Evolutionary conservation across 2,888 invertebrate species (phyloP).

Genomic region (Drosophila quasianomalipes): DNA sequence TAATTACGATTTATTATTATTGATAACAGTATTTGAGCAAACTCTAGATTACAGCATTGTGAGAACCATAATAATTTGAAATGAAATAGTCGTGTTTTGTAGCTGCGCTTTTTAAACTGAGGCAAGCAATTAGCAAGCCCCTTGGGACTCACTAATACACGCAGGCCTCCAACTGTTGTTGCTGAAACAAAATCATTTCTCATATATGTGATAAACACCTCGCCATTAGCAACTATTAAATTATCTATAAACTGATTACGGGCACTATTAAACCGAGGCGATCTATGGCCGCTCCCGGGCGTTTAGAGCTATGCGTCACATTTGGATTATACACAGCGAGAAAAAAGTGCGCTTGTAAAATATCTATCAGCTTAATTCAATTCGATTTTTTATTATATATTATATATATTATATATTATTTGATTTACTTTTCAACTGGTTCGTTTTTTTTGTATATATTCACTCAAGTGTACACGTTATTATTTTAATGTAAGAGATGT

Average conservation of each 20-base stretch:
- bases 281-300: conserved; percentile 22
- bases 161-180: conserved; percentile 5
- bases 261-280: conserved; percentile 52
- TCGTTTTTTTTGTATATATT: background rate
- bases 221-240: conserved; percentile 71
- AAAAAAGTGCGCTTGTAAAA: conserved; percentile 1
- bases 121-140: conserved; percentile 15
- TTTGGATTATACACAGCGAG: conserved; percentile 29
- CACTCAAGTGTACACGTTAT: background rate
- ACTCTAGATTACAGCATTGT: conserved; percentile 23
- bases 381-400: background rate
- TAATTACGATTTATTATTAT: conserved; percentile 26
- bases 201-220: conserved; percentile 51
- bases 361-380: background rate
- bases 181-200: conserved; percentile 28
- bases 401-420: background rate
- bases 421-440: background rate
- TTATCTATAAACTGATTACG: conserved; percentile 76
- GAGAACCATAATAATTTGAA: conserved; percentile 1
- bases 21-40: conserved; percentile 19
- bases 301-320: conserved; percentile 48
- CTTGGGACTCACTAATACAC: conserved; percentile 6
- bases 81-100: background rate
- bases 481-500: background rate
- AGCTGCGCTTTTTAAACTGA: conserved; percentile 9